Conservation (phyloP, 1,140 invertebrate genomes). For the Hyposmocoma kahamanoa region DNA sequence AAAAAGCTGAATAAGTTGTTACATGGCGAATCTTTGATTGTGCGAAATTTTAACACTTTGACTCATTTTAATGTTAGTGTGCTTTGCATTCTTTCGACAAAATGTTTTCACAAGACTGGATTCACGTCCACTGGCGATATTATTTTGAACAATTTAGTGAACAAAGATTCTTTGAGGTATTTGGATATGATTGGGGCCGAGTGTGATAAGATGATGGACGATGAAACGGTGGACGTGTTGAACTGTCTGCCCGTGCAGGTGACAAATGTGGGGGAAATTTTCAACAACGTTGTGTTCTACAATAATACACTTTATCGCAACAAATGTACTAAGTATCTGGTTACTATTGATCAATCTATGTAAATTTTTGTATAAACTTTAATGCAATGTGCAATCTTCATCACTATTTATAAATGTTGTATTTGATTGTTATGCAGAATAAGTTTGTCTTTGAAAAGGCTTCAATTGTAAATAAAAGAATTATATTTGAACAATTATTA, state of each 20-base stretch:
- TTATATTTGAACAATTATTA: too few relatives aligned
- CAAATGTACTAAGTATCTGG: constrained; percentile 51
- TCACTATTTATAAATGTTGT: background rate
- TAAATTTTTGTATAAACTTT: background rate
- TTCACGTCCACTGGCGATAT: constrained; percentile 45
- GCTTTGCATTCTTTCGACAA: constrained; percentile 49
- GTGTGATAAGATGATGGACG: constrained; percentile 35
- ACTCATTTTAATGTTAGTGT: constrained; percentile 66
- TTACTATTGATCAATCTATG: background rate
- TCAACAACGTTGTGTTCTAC: constrained; percentile 55
- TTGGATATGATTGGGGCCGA: constrained; percentile 40
- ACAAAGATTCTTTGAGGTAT: constrained; percentile 34
- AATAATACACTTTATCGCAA: constrained; percentile 66
- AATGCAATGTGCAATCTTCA: background rate
- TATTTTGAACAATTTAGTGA: constrained; percentile 40
- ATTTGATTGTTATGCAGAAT: background rate
- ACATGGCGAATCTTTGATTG: constrained; percentile 36
- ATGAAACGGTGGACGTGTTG: constrained; percentile 45
- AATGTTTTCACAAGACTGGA: constrained; percentile 56
- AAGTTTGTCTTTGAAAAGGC: background rate
- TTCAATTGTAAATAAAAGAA: background rate
- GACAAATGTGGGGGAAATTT: constrained; percentile 56
- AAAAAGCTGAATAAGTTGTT: constrained; percentile 36
- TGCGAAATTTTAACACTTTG: constrained; percentile 53
- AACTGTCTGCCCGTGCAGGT: constrained; percentile 48